These are phyloP conservation scores for Ascidia mentula DNA, from an alignment of 23 tunicate genomes.

Conservation along the genomic window DNA sequence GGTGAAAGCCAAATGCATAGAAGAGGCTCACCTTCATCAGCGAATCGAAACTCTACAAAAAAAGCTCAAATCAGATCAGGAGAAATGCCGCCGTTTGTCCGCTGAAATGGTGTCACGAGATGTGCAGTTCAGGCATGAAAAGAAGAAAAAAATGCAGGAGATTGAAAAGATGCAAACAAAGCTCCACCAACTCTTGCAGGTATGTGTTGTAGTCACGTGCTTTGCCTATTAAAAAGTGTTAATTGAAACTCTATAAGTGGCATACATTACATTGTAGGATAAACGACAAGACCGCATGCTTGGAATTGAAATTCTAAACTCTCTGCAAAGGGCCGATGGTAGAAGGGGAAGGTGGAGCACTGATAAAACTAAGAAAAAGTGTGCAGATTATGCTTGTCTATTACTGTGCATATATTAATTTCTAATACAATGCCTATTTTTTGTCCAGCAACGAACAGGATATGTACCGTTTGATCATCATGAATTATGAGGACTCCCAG, in stretches of 20 bases:
- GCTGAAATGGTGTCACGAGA: conserved; percentile 62
- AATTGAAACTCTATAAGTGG: not conserved
- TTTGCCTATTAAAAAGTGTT: too few relatives aligned
- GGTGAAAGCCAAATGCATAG: conserved; percentile 61
- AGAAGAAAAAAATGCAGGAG: conserved; percentile 87
- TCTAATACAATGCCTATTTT: not conserved
- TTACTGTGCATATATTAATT: not conserved
- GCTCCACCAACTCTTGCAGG: conserved; percentile 87
- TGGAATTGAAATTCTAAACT: conserved; percentile 83
- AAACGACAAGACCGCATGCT: conserved; percentile 71
- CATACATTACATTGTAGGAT: conserved; percentile 33
- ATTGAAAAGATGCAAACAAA: conserved; percentile 64
- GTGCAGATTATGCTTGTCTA: not conserved
- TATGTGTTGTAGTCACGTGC: not conserved
- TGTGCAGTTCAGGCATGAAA: conserved; percentile 81
- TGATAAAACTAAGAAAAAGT: conserved; percentile 83
- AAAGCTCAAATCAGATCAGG: conserved; percentile 79
- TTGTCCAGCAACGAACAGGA: conserved; percentile 71
- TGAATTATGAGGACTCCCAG: conserved; percentile 85
- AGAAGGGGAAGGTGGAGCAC: conserved; percentile 86
- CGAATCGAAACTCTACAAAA: conserved; percentile 63
- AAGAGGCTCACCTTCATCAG: conserved; percentile 57
- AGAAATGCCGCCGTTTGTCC: conserved; percentile 51
- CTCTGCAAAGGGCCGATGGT: conserved; percentile 77
- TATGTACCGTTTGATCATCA: conserved; percentile 81